A percentile compares a stretch with the other conserved stretches of the same genome.
Conservation (phyloP, 1,140 invertebrate species). For the Drosophila equinoxialis region DNA sequence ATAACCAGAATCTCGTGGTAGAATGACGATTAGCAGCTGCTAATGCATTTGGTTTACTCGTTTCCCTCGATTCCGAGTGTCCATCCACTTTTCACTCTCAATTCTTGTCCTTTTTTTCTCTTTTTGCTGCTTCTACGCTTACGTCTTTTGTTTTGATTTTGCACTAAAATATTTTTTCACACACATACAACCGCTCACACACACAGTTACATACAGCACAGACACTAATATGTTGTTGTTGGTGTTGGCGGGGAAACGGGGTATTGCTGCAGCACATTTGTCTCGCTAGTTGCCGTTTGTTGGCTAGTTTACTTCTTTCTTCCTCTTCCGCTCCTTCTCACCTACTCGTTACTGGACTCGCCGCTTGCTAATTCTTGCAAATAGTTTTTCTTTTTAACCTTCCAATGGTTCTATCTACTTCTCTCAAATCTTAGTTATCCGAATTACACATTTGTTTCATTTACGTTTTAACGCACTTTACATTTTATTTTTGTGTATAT, state of each 20-base stretch:
- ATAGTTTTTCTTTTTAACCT: constrained; percentile 12
- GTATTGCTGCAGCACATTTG: constrained; percentile 16
- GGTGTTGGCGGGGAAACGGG: constrained; percentile 19
- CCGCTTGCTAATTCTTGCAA: constrained; percentile 24
- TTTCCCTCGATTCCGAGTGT: not conserved
- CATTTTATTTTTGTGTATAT: constrained; percentile 8
- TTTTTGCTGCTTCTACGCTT: not conserved
- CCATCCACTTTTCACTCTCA: constrained; percentile 1
- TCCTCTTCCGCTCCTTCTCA: constrained; percentile 8
- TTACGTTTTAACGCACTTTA: constrained; percentile 7
- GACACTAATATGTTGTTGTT: constrained; percentile 20
- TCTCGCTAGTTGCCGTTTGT: constrained; percentile 11
- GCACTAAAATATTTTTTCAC: constrained; percentile 13
- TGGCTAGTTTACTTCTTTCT: constrained; percentile 21
- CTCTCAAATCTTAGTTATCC: not conserved
- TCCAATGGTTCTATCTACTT: not conserved
- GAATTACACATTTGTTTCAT: constrained; percentile 4
- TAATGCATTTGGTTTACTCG: constrained; percentile 40
- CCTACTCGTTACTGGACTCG: constrained; percentile 14
- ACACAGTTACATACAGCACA: constrained; percentile 2
- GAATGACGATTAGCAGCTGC: constrained; percentile 43
- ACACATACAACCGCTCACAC: constrained; percentile 9
- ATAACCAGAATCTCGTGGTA: constrained; percentile 53
- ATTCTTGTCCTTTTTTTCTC: not conserved
- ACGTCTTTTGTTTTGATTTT: constrained; percentile 16